Base-by-base conservation (phyloP, 2,888 invertebrate species). In the Neoascia interrupta region DNA sequence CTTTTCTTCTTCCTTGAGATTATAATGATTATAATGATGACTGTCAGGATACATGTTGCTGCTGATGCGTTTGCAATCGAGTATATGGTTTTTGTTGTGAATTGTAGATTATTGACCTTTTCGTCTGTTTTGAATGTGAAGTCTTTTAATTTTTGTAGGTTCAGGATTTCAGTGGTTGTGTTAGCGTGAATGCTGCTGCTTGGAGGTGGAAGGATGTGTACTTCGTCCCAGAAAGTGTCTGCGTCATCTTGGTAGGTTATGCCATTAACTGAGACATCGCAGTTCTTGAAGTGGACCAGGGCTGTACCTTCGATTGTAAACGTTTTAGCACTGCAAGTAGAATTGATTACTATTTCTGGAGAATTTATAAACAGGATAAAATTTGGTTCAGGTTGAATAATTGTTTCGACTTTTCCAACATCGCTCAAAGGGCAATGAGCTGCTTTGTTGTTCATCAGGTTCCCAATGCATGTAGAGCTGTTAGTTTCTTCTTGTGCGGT, bases 311-410 rank as follows among this genome's bases (percentile, higher is more conserved):
- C 39, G 11, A 63, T 26, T 31, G 37, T 13, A 1, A 5, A 5
- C 0, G 11, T 4, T 26, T 54, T 13, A 1, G 49, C 39, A 21
- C 51, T 64, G 51, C 43, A 73, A 51, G 47, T 56, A 13, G 56
- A 72, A 10, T 49, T 63, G 3, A 56, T 15, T 26, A 41, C 3
- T 11, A 41, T 2, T 49, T 63, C 15, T 8, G 31, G 60, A 23
- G 56, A 13, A 39, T 72, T 72, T 1, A 47, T 37, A 11, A 72
- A 53, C 15, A 73, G 19, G 1, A 64, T 43, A 15, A 45, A 53
- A 6, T 61, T 61, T 23, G 51, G 51, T 19, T 70, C 16, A 0
- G 70, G 70, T 45, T 70, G 60, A 1, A 34, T 5, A 5, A 60
- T 70, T 16, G n/a, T 34, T 16, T 41, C 26, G 2, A 53, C 37